Base-by-base conservation (phyloP, 2,113 vertebrate genomes). In the Ophthalmolycus amberensis region DNA sequence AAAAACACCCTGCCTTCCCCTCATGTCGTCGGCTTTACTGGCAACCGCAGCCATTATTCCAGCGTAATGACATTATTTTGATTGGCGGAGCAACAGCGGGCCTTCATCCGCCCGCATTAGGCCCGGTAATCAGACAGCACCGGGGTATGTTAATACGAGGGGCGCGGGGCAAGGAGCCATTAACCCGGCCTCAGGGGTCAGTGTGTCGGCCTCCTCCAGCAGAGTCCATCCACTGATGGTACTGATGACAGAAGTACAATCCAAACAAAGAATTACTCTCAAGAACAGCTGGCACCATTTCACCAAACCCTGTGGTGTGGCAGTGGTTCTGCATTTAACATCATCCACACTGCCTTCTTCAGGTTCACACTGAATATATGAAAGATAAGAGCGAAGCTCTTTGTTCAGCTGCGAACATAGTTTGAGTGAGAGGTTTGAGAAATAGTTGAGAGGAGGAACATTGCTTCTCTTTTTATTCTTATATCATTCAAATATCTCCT, bases 41-140 rank as follows among this genome's bases (percentile, higher is more conserved):
- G 83, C 80, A 83, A 73, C 73, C 56, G 27, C 40, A 38, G 78
- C 77, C 85, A 85, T 88, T 85, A 88, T 87, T 89, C 73, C 80
- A 67, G 85, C 83, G 73, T 86, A 89, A 89, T 85, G 76, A 81
- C 75, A 86, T 93, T 90, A 91, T 91, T 89, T 84, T 92, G 92
- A 94, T 90, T 94, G 89, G 83, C 64, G 25, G 82, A 84, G 87
- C 80, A 85, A 86, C 84, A 83, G 80, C 48, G 62, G 74, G 77
- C 68, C 71, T 86, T 86, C 83, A 85, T 92, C 87, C 79, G 85
- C 80, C 84, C 76, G 15, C 82, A 88, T 93, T 90, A 93, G 88
- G 69, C 80, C 64, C 63, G 79, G 73, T 88, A 91, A 92, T 94
- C 86, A 89, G 84, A 85, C 85, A 80, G 66, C 16, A 20, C 66